phyloP scores from a whole-genome alignment of 2,113 vertebrate genomes.

The Cyanoramphus novaezelandiae region DNA sequence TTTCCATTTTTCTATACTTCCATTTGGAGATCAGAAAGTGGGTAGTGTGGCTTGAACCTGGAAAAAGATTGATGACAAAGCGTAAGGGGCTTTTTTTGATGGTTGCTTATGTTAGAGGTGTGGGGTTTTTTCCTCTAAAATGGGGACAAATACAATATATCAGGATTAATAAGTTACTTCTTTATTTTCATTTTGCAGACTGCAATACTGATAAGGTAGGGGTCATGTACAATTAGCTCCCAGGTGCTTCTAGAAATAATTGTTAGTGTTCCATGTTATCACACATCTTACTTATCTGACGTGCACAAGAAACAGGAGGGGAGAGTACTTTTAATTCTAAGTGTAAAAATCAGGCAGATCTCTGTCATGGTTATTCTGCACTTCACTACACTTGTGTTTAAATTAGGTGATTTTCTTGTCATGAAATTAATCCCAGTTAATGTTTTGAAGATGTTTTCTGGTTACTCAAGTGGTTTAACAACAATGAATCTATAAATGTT shows the following conservation, averaged over 20 bases:
- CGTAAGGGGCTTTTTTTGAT: neutral
- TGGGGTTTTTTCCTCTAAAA: accelerated
- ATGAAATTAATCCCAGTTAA: neutral
- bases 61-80: neutral
- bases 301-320: neutral
- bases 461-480: neutral
- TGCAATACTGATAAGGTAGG: neutral
- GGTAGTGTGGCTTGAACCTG: neutral
- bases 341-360: neutral
- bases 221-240: neutral
- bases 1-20: neutral
- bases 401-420: neutral
- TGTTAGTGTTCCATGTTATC: neutral
- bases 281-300: neutral
- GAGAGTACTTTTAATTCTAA: neutral
- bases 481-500: neutral
- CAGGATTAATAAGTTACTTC: neutral
- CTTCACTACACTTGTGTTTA: neutral
- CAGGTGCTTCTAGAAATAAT: neutral
- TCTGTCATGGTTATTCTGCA: neutral
- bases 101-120: accelerated
- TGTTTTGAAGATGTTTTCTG: neutral
- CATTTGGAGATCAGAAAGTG: neutral
- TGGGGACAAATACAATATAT: neutral
- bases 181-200: neutral